Evolutionary conservation across 92 coral and sea anemone genomes (phyloP), one percentile per base, ranked within the genome.

Genomic region (Ricordea florida): DNA sequence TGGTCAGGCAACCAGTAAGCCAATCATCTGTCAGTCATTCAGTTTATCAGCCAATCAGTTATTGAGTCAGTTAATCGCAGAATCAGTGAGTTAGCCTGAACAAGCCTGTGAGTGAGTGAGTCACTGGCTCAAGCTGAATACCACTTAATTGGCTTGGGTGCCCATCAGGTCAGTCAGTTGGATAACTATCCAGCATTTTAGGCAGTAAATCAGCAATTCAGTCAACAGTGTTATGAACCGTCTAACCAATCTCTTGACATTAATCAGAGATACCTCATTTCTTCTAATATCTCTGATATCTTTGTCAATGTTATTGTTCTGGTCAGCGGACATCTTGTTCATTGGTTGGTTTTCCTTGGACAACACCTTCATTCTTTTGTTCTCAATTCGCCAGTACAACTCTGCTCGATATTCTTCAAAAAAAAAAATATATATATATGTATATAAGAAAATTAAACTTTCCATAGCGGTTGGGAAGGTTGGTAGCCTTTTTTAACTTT

Each of bases 321-420:
- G 52, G 42, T 70, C 77, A 38, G 53, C 18, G 7, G 77, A 16
- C 55, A 61, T 38, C 16, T 42, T 59, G 25, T 69, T 42, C 8
- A 57, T 29, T 40, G 75, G 87, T 30, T 24, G 58, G 40, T 72
- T 64, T 29, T 74, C 81, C 15, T 81, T 81, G 23, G 67, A 62
- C 74, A 81, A 26, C 23, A 45, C 48, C 42, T 81, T 70, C 57
- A 69, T 57, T 45, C 89, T 42, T 41, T 66, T 69, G 28, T 61
- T 73, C 24, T 82, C 93, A 13, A 78, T 49, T 25, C 93, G 62
- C 44, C 74, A 69, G 50, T 83, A 87, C 72, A 76, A 38, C 82
- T 62, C 60, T 1, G 86, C 90, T 0, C 90, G 90, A 64, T 85
- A 85, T 29, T 81, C 90, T 85, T 14, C 6, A 49, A 35, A 22